phyloP scores from a whole-genome alignment of 2,888 invertebrate species.

The Mechanitis mazaeus region DNA sequence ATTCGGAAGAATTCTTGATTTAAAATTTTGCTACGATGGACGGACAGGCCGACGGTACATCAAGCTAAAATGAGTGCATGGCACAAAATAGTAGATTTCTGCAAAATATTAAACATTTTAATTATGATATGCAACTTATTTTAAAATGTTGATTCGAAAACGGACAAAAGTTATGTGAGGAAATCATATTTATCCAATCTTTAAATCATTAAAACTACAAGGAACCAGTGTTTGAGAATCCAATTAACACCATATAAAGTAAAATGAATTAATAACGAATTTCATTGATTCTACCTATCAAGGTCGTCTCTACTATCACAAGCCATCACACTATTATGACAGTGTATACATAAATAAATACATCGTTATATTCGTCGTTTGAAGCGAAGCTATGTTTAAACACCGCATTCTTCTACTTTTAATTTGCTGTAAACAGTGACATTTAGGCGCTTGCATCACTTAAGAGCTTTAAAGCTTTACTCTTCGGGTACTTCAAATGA shows the following conservation, averaged over 20 bases:
- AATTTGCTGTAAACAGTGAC: constrained; percentile 41
- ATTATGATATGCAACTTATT: no score
- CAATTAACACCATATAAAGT: constrained; percentile 18
- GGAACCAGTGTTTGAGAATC: constrained; percentile 20
- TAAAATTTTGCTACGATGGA: constrained; percentile 26
- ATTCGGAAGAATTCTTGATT: constrained; percentile 15
- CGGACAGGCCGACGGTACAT: constrained; percentile 31
- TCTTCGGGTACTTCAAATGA: neutral
- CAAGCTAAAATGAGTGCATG: constrained; percentile 26
- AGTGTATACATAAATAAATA: constrained; percentile 45
- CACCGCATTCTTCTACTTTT: constrained; percentile 51
- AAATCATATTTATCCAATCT: no score
- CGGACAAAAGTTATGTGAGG: no score
- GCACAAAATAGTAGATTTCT: constrained; percentile 19
- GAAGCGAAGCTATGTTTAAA: constrained; percentile 68
- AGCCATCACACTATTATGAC: constrained; percentile 65
- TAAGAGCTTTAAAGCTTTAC: neutral
- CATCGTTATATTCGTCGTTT: constrained; percentile 47
- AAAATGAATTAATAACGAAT: constrained; percentile 24
- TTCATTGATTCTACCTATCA: constrained; percentile 31
- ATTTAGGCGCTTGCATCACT: constrained; percentile 9
- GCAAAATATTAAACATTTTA: constrained; percentile 14
- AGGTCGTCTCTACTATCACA: constrained; percentile 62
- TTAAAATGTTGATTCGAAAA: no score
- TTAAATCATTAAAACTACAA: constrained; percentile 15